Conservation (phyloP, 1,140 invertebrate species). For the Sminthurinus signatus region DNA sequence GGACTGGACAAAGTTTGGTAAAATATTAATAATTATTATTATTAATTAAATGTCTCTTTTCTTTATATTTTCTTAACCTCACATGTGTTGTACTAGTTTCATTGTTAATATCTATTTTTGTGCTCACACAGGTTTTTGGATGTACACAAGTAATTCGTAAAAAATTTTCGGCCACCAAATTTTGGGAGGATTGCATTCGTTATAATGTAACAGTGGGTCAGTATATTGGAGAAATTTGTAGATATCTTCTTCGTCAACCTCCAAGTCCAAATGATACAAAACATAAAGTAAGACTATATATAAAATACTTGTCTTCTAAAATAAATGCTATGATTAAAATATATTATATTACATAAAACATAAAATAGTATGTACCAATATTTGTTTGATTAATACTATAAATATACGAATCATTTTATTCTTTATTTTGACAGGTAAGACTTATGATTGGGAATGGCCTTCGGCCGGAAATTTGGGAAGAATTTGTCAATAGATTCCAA, state of each 20-base stretch:
- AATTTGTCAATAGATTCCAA: conserved; percentile 55
- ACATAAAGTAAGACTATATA: conserved; percentile 48
- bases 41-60: too few relatives aligned
- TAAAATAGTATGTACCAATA: conserved; percentile 63
- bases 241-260: conserved; percentile 83
- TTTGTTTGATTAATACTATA: conserved; percentile 79
- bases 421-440: too few relatives aligned
- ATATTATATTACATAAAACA: conserved; percentile 45
- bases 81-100: too few relatives aligned
- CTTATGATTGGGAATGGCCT: too few relatives aligned
- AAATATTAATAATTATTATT: too few relatives aligned
- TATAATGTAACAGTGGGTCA: conserved; percentile 91
- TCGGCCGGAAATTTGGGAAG: conserved; percentile 20
- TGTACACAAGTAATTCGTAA: conserved; percentile 57
- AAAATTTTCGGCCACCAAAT: conserved; percentile 69
- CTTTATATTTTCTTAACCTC: too few relatives aligned
- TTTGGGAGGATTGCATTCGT: conserved; percentile 82
- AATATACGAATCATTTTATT: conserved; percentile 51
- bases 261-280: background rate
- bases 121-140: too few relatives aligned
- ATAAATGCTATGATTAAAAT: conserved; percentile 57
- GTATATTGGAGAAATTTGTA: conserved; percentile 98
- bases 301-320: conserved; percentile 58
- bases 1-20: conserved; percentile 56
- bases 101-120: too few relatives aligned